A percentile compares a stretch with the other conserved stretches of the same genome.
Conservation (phyloP, 1,140 invertebrate species). For the Ylistrum balloti region DNA sequence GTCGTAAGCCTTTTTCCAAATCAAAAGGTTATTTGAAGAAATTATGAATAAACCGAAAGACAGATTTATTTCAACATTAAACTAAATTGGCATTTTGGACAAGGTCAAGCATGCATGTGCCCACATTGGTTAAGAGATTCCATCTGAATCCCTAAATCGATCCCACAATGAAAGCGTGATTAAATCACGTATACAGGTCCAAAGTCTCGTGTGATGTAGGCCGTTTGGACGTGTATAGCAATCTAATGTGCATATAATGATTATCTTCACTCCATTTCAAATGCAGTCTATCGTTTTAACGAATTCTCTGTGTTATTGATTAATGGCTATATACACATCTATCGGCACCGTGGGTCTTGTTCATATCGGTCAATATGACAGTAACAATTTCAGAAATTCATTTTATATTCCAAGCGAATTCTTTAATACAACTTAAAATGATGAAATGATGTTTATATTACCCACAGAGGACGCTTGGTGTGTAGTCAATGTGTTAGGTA, state of each 20-base stretch:
- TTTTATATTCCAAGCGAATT: background rate
- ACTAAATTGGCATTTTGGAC: too few species aligned
- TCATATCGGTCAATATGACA: background rate
- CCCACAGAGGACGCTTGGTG: background rate
- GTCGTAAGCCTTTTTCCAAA: too few species aligned
- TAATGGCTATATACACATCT: background rate
- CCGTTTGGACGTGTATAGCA: background rate
- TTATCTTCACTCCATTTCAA: background rate
- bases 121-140: too few species aligned
- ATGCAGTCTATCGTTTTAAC: background rate
- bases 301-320: background rate
- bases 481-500: background rate
- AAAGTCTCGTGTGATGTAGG: background rate
- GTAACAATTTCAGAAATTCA: background rate
- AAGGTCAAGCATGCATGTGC: too few species aligned
- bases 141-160: too few species aligned
- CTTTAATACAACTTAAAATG: background rate
- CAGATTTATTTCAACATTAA: too few species aligned
- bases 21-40: too few species aligned
- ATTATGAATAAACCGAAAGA: too few species aligned
- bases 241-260: background rate
- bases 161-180: background rate
- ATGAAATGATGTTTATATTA: background rate
- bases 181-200: background rate
- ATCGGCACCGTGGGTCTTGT: background rate